Percentiles rank a stretch among this genome's conserved stretches.
Evolutionary conservation across 1,140 invertebrate genomes (phyloP).

Genomic region (Bombus cullumanus): DNA sequence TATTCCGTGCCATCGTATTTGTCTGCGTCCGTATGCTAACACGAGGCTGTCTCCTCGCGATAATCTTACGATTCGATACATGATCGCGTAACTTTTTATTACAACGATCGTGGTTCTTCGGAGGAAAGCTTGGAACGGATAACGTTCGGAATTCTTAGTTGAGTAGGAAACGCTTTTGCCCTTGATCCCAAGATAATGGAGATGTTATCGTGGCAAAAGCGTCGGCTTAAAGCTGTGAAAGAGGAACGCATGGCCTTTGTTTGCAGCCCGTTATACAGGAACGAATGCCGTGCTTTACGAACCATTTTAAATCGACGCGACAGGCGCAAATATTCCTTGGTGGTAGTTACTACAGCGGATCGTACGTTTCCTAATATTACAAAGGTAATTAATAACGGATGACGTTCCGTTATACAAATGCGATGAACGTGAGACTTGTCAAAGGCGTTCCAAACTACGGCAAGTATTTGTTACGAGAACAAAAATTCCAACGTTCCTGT

Average conservation of each 20-base stretch:
- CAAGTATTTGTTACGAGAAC: not conserved
- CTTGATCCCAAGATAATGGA: constrained; percentile 36
- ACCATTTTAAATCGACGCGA: not conserved
- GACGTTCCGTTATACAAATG: too few species aligned
- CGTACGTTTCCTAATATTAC: not conserved
- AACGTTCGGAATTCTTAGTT: not conserved
- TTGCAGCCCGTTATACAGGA: not conserved
- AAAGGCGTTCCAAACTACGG: too few species aligned
- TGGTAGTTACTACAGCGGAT: too few species aligned
- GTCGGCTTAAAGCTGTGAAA: not conserved
- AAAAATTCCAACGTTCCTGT: not conserved
- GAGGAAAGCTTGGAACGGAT: not conserved
- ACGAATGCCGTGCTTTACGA: not conserved
- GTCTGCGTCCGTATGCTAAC: constrained; percentile 9
- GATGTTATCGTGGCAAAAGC: constrained; percentile 28
- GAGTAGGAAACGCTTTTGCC: not conserved
- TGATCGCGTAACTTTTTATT: not conserved
- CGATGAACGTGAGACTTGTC: too few species aligned
- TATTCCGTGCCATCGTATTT: constrained; percentile 15
- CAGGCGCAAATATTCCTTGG: too few species aligned
- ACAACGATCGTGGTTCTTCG: not conserved
- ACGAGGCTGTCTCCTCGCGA: not conserved
- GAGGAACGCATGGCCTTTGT: not conserved
- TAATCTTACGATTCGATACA: constrained; percentile 21
- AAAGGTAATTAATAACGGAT: not conserved